A percentile compares a stretch with the other conserved stretches of the same genome.
Evolutionary conservation across 2,797 vertebrate species (phyloP).

Genomic region (Molossus molossus): DNA sequence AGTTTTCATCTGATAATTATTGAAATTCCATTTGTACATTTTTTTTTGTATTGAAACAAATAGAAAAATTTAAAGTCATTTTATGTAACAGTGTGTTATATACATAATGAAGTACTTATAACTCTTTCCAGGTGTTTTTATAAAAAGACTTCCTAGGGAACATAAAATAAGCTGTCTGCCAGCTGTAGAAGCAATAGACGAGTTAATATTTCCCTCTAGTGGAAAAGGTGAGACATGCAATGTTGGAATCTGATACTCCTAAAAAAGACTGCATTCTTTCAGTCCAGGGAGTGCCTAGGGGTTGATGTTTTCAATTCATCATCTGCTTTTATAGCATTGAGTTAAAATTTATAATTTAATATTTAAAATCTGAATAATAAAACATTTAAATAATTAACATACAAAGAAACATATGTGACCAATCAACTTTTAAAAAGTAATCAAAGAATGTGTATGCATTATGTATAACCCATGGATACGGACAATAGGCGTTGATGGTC

Average conservation of each 20-base stretch:
- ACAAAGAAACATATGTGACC: not conserved
- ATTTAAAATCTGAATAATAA: conserved; percentile 18
- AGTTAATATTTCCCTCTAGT: conserved; percentile 82
- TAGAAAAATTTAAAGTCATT: conserved; percentile 8
- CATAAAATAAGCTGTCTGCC: not conserved
- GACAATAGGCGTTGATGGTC: no score
- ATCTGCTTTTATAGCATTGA: not conserved
- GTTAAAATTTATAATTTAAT: conserved; percentile 1
- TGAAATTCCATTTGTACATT: conserved; percentile 48
- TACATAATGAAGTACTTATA: conserved; percentile 14
- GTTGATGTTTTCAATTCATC: not conserved
- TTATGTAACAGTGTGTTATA: not conserved
- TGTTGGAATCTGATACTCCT: not conserved
- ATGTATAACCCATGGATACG: no score
- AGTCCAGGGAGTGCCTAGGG: not conserved
- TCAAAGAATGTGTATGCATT: no score
- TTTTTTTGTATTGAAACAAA: conserved; percentile 42
- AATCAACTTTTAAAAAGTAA: not conserved
- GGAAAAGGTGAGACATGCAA: conserved; percentile 44
- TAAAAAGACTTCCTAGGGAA: not conserved
- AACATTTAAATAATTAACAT: not conserved
- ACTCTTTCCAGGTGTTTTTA: not conserved
- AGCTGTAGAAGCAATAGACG: not conserved
- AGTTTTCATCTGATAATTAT: conserved; percentile 8
- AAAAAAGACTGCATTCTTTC: not conserved